Percentiles rank a stretch among this genome's conserved stretches.
Evolutionary conservation across 2,888 invertebrate species (phyloP).

Genomic region (Cyclophora albipunctata): DNA sequence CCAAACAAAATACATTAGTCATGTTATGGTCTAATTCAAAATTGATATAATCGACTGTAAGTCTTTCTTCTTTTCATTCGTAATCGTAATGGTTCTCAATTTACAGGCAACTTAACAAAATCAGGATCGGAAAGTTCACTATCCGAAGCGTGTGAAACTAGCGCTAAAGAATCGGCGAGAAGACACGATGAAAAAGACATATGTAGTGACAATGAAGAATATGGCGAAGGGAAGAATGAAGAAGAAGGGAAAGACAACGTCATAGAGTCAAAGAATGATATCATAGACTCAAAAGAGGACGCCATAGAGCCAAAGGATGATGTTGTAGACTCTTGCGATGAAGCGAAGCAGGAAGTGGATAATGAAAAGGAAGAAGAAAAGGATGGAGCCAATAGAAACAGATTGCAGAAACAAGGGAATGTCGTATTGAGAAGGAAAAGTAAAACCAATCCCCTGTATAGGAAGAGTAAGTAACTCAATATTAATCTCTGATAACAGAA

Average conservation of each 20-base stretch:
- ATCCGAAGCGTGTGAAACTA: slow-evolving; percentile 82
- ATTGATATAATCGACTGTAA: too few relatives aligned
- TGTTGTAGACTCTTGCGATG: slow-evolving; percentile 48
- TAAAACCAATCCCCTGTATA: slow-evolving; percentile 78
- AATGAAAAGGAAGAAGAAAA: slow-evolving; percentile 49
- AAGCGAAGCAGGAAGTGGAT: slow-evolving; percentile 48
- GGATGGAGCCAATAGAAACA: slow-evolving; percentile 32
- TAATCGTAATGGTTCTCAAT: too few relatives aligned
- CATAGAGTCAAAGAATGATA: slow-evolving; percentile 7
- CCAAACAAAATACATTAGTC: too few relatives aligned
- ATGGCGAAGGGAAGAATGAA: slow-evolving; percentile 13
- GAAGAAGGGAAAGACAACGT: slow-evolving; percentile 17
- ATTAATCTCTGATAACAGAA: too few relatives aligned
- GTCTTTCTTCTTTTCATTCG: too few relatives aligned
- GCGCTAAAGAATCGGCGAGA: slow-evolving; percentile 82
- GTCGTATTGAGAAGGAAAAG: slow-evolving; percentile 78
- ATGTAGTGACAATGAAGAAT: slow-evolving; percentile 80
- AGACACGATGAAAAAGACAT: slow-evolving; percentile 83
- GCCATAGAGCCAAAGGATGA: slow-evolving; percentile 19
- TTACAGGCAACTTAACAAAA: slow-evolving; percentile 75
- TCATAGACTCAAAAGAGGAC: slow-evolving; percentile 51
- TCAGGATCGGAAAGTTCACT: slow-evolving; percentile 93
- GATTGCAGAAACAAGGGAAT: slow-evolving; percentile 65
- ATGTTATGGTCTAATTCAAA: too few relatives aligned
- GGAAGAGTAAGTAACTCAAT: slow-evolving; percentile 78